Evolutionary conservation across 92 coral and sea anemone genomes (phyloP).

Genomic region (Nematostella vectensis): DNA sequence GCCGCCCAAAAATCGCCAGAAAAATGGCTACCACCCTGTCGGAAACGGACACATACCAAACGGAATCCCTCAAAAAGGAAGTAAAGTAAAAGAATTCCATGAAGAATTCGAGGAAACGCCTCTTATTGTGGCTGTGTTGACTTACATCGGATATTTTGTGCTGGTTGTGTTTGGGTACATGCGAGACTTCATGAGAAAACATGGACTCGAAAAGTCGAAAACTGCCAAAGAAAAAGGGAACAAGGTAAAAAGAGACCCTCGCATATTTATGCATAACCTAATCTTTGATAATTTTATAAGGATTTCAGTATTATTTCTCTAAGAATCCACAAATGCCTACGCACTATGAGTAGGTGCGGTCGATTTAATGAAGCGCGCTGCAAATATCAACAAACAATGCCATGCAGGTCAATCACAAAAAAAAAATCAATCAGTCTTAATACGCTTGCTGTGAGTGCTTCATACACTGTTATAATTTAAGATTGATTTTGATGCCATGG

Average conservation of each 20-base stretch:
- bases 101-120: conserved; percentile 96
- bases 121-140: conserved; percentile 71
- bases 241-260: conserved; percentile 39
- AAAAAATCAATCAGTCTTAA: too few species aligned
- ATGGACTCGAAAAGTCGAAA: conserved; percentile 80
- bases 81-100: conserved; percentile 37
- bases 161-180: conserved; percentile 82
- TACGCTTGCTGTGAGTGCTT: too few species aligned
- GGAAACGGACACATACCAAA: conserved; percentile 49
- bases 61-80: conserved; percentile 23
- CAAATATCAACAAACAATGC: too few species aligned
- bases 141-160: conserved; percentile 79
- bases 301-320: too few species aligned
- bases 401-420: too few species aligned
- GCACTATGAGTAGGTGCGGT: conserved; percentile 2
- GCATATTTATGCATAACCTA: too few species aligned
- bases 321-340: background rate
- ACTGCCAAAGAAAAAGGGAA: conserved; percentile 73
- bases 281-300: too few species aligned
- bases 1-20: conserved; percentile 33
- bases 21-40: conserved; percentile 53
- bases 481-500: too few species aligned
- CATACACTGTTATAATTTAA: too few species aligned
- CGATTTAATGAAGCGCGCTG: too few species aligned
- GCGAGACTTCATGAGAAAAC: conserved; percentile 86